These are phyloP conservation scores for Cranoglanis bouderius DNA, from an alignment of 2,113 vertebrate species.

Conservation along the genomic window DNA sequence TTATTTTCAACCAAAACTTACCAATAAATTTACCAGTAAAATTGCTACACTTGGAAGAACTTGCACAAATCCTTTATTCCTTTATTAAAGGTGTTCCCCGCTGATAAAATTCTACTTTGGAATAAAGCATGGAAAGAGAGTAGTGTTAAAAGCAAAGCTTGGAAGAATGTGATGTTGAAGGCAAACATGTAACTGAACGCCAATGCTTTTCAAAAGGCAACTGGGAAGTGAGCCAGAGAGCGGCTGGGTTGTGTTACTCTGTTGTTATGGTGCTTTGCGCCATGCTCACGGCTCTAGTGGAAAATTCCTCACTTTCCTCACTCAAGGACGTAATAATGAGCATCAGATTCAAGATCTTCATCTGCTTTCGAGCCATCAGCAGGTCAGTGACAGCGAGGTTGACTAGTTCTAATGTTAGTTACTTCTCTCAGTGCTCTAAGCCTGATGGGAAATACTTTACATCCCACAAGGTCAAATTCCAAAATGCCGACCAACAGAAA, in stretches of 20 bases:
- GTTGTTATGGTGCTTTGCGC: not conserved
- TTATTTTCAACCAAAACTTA: not conserved
- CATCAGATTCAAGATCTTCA: not conserved
- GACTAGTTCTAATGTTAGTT: constrained; percentile 43
- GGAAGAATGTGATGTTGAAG: not conserved
- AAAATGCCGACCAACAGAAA: not conserved
- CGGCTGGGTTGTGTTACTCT: not conserved
- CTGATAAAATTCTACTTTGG: not conserved
- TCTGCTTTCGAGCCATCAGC: not conserved
- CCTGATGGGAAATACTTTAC: constrained; percentile 11
- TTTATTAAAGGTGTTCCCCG: not conserved
- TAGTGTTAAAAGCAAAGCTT: no score
- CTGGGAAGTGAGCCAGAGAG: not conserved
- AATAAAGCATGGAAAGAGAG: not conserved
- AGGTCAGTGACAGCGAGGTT: not conserved
- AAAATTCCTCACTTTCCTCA: constrained; percentile 38
- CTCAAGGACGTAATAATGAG: not conserved
- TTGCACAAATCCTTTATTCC: not conserved
- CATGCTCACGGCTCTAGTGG: not conserved
- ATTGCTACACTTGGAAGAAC: no score
- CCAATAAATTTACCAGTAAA: not conserved
- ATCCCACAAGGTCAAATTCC: constrained; percentile 13
- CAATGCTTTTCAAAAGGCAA: not conserved
- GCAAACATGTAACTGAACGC: not conserved
- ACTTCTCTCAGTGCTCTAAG: constrained; percentile 6